phyloP scores from a whole-genome alignment of 2,888 invertebrate genomes.

The Ophion ventricosus region DNA sequence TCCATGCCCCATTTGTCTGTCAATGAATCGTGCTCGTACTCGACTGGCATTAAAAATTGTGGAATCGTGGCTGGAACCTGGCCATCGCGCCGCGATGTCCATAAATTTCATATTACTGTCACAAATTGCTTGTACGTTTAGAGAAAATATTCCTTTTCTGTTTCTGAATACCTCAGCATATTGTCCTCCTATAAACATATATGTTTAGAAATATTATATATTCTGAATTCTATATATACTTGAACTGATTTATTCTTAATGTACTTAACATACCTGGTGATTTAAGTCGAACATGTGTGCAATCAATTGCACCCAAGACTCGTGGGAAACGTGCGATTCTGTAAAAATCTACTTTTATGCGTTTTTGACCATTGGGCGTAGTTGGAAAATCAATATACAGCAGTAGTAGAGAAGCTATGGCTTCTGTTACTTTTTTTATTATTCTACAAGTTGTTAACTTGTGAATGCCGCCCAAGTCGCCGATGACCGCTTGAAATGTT shows the following conservation, averaged over 20 bases:
- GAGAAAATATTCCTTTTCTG: too few species aligned
- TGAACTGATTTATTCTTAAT: not conserved
- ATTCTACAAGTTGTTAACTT: too few species aligned
- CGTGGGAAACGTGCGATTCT: slow-evolving; percentile 55
- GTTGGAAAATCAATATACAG: too few species aligned
- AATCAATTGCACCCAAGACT: slow-evolving; percentile 66
- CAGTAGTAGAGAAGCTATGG: too few species aligned
- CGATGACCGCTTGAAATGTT: too few species aligned
- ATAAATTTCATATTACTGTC: slow-evolving; percentile 48
- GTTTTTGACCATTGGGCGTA: too few species aligned
- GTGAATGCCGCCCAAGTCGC: too few species aligned
- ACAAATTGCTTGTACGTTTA: slow-evolving; percentile 57
- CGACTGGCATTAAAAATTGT: slow-evolving; percentile 42
- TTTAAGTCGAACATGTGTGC: slow-evolving; percentile 49
- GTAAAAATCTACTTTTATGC: too few species aligned
- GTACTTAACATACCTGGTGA: not conserved
- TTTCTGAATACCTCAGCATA: slow-evolving; percentile 54
- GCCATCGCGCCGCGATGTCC: slow-evolving; percentile 43
- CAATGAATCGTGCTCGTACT: slow-evolving; percentile 1
- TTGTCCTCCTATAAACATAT: slow-evolving; percentile 56
- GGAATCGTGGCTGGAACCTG: slow-evolving; percentile 2
- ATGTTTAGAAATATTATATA: not conserved
- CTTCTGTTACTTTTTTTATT: too few species aligned
- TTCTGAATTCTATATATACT: not conserved
- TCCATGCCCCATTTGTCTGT: not conserved